A percentile compares a stretch with the other conserved stretches of the same genome.
These are phyloP conservation scores for Catocala sponsa DNA, from an alignment of 2,888 invertebrate genomes.

Conservation along the genomic window DNA sequence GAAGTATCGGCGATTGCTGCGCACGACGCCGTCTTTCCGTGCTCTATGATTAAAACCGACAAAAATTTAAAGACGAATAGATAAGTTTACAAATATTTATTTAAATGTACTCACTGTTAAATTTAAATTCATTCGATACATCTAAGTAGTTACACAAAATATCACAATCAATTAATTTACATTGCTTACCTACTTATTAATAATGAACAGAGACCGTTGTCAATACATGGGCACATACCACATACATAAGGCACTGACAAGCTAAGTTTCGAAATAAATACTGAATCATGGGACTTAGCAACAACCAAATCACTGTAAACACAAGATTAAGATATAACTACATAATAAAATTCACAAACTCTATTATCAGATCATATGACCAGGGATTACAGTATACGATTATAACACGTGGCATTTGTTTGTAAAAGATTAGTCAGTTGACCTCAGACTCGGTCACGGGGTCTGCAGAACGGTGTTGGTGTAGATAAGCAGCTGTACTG, in stretches of 20 bases:
- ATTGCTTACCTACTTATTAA: neutral
- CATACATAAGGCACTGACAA: conserved; percentile 6
- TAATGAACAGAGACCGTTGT: neutral
- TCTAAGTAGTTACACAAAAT: conserved; percentile 22
- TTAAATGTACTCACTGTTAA: conserved; percentile 21
- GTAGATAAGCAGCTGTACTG: conserved; percentile 75
- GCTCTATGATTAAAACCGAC: too few relatives aligned
- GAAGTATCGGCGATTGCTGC: too few relatives aligned
- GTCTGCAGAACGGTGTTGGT: conserved; percentile 74
- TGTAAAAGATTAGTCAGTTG: neutral
- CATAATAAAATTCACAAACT: conserved; percentile 27
- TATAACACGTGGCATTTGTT: conserved; percentile 8
- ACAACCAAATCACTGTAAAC: conserved; percentile 28
- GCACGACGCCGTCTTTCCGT: too few relatives aligned
- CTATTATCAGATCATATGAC: conserved; percentile 39
- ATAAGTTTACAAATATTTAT: conserved; percentile 12
- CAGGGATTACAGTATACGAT: conserved; percentile 1
- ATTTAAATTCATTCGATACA: conserved; percentile 32
- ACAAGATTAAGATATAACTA: conserved; percentile 28
- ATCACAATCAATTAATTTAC: conserved; percentile 27
- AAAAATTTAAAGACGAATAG: too few relatives aligned
- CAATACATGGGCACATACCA: neutral
- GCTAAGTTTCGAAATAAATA: conserved; percentile 16
- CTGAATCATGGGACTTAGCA: conserved; percentile 18
- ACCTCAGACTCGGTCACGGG: conserved; percentile 31